A percentile compares a stretch with the other conserved stretches of the same genome.
Conservation (phyloP, 2,797 vertebrate genomes). For the Myotis planiceps region DNA sequence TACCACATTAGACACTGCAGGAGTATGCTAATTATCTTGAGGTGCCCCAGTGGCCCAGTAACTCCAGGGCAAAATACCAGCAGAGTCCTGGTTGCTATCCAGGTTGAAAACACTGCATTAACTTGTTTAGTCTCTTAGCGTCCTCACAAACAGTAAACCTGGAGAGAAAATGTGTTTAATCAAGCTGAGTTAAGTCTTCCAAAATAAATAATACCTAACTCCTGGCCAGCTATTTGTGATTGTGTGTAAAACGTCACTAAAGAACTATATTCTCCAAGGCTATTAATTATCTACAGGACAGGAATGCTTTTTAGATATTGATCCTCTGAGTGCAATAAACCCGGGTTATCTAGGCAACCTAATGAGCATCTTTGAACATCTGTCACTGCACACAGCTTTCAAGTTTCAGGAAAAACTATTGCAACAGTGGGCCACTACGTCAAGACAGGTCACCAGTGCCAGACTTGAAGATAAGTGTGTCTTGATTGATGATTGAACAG, state of each 20-base stretch:
- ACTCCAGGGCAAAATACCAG: constrained; percentile 58
- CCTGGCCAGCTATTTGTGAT: constrained; percentile 27
- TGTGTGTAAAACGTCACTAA: constrained; percentile 52
- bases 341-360: constrained; percentile 15
- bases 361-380: constrained; percentile 37
- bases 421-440: not conserved
- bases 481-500: not conserved
- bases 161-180: constrained; percentile 37
- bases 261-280: constrained; percentile 40
- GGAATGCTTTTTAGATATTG: constrained; percentile 54
- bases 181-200: constrained; percentile 27
- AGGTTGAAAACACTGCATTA: constrained; percentile 26
- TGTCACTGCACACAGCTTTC: not conserved
- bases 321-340: constrained; percentile 48
- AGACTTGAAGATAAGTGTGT: not conserved
- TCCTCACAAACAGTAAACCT: constrained; percentile 51
- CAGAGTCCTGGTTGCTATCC: constrained; percentile 43
- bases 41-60: constrained; percentile 65
- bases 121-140: constrained; percentile 44
- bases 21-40: constrained; percentile 64
- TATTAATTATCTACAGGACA: constrained; percentile 51
- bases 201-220: constrained; percentile 55
- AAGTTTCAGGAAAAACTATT: constrained; percentile 13
- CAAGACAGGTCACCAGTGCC: not conserved
- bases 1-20: not conserved